Evolutionary conservation across 1,140 invertebrate genomes (phyloP), one percentile per base, ranked within the genome.

Genomic region (Heliconius himera): DNA sequence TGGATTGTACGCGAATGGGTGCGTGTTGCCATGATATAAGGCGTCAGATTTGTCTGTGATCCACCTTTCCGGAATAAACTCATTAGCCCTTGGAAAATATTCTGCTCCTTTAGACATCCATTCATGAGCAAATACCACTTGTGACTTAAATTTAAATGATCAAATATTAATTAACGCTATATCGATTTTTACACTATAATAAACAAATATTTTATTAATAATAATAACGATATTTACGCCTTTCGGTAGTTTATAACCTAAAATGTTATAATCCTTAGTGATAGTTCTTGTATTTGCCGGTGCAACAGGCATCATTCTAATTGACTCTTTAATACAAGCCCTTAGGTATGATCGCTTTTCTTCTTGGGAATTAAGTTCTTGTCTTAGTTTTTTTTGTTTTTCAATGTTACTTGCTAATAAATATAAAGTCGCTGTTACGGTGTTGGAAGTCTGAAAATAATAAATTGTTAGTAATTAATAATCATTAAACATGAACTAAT

Each of bases 301-400:
- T 0, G 94, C 91, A 4, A 96, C 92, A 3, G 96, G 95, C 85
- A 95, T 93, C 41, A 96, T 75, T 70, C 96, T 92, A 29, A 96
- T 92, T 8, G 95, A 93, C 89, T 97, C 96, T 88, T 96, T 96
- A 20, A 97, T 94, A 77, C 96, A 96, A 20, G 96, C 96, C 79
- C 95, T 96, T 5, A 97, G 81, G 85, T 97, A 97, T 1, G 92
- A 91, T 79, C 96, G 89, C 66, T 95, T 84, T 11, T 84, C 83
- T 3, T 85, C 49, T 13, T 88, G 73, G 18, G 83, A 86, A 18
- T 88, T 82, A 1, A 97, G 88, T 94, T 98, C 97, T 80, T 96
- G 84, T 66, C 96, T 95, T 4, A 98, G 85, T 89, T 96, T 96
- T 2, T 96, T 93, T 86, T 98, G 97, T 60, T 95, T 95, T 0